Evolutionary conservation across 2,888 invertebrate species (phyloP).

Genomic region (Polymixis lichenea): DNA sequence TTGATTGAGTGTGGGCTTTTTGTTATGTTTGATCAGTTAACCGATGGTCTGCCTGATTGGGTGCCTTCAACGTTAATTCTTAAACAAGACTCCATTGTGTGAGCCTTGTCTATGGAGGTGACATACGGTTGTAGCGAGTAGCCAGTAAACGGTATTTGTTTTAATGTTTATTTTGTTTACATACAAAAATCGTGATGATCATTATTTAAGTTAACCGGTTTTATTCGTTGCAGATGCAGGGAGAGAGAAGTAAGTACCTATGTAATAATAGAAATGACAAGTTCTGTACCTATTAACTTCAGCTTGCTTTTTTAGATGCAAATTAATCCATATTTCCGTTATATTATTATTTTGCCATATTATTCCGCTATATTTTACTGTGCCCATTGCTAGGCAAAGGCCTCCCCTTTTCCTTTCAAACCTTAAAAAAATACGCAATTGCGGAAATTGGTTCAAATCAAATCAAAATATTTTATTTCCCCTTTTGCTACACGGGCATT

Average conservation of each 20-base stretch:
- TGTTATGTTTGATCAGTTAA: conserved; percentile 89
- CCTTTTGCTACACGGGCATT: too few relatives aligned
- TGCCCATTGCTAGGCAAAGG: too few relatives aligned
- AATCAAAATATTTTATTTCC: too few relatives aligned
- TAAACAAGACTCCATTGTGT: conserved; percentile 86
- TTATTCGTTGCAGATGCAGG: background rate
- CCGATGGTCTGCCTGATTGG: conserved; percentile 86
- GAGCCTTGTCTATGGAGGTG: conserved; percentile 58
- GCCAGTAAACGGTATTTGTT: background rate
- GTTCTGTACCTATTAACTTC: background rate
- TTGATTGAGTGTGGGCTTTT: conserved; percentile 89
- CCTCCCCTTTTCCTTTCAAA: too few relatives aligned
- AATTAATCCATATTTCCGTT: too few relatives aligned
- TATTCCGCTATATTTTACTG: too few relatives aligned
- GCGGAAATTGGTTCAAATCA: background rate
- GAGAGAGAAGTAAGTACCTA: background rate
- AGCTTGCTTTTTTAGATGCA: background rate
- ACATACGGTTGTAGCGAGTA: conserved; percentile 49
- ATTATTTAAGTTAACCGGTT: background rate
- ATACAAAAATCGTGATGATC: too few relatives aligned
- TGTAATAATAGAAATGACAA: too few relatives aligned
- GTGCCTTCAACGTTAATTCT: conserved; percentile 85
- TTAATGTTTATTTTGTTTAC: background rate
- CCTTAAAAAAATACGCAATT: too few relatives aligned
- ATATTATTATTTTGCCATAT: too few relatives aligned